Conservation (phyloP, 2,797 vertebrate species). For the Chaetophractus vellerosus region DNA sequence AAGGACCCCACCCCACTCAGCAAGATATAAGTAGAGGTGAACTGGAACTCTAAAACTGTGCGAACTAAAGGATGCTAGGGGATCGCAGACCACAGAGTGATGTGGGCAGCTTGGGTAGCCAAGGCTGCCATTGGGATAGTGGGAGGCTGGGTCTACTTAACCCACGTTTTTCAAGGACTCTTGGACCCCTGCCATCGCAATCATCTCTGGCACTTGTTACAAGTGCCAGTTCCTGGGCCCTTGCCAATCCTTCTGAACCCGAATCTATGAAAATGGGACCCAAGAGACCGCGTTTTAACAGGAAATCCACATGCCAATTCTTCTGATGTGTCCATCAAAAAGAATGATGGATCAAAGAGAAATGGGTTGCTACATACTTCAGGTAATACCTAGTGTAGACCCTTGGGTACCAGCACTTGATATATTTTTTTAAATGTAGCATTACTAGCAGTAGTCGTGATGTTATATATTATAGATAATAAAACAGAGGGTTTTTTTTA, state of each 20-base stretch:
- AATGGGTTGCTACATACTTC: not conserved
- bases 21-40: not conserved
- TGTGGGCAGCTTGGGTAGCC: not conserved
- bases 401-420: constrained; percentile 1
- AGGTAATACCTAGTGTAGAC: not conserved
- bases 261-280: not conserved
- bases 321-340: constrained; percentile 22
- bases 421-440: not conserved
- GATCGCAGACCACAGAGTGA: not conserved
- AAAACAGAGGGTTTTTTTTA: constrained; percentile 5
- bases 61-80: not conserved
- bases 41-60: not conserved
- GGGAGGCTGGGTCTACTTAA: not conserved
- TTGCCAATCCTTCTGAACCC: not conserved
- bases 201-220: not conserved
- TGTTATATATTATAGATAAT: not conserved
- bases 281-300: constrained; percentile 21
- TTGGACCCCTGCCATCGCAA: not conserved
- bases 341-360: not conserved
- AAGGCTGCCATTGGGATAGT: not conserved
- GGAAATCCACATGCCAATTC: not conserved
- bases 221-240: not conserved
- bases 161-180: constrained; percentile 28
- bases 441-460: not conserved
- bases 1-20: constrained; percentile 3